Percentiles rank a stretch among this genome's conserved stretches.
Evolutionary conservation across 1,140 invertebrate genomes (phyloP).

Genomic region (Drosophila melanica): DNA sequence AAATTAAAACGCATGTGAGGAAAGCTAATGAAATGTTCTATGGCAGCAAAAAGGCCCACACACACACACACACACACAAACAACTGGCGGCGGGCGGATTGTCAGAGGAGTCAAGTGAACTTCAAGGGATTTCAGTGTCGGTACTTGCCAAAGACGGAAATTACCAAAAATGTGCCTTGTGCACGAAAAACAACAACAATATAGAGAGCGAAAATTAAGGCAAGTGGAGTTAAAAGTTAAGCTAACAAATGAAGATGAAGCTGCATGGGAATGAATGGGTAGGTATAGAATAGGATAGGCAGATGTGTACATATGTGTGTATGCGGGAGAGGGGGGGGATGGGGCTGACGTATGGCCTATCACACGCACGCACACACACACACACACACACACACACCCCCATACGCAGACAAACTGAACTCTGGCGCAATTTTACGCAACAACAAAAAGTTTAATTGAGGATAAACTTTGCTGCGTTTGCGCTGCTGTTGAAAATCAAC

Average conservation of each 20-base stretch:
- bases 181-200: conserved; percentile 66
- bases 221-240: conserved; percentile 80
- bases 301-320: conserved; percentile 19
- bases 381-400: too few species aligned
- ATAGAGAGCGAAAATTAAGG: conserved; percentile 71
- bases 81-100: neutral
- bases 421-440: conserved; percentile 74
- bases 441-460: conserved; percentile 81
- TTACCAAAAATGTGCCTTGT: conserved; percentile 73
- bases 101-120: conserved; percentile 10
- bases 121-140: conserved; percentile 20
- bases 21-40: conserved; percentile 70
- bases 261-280: conserved; percentile 28
- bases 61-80: too few species aligned
- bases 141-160: conserved; percentile 59
- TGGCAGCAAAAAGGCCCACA: conserved; percentile 33
- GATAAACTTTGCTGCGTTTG: conserved; percentile 80
- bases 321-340: too few species aligned
- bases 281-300: conserved; percentile 20
- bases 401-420: conserved; percentile 43
- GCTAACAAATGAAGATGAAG: conserved; percentile 75
- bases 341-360: conserved; percentile 64
- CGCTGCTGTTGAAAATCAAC: conserved; percentile 77
- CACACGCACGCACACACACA: too few species aligned
- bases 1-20: conserved; percentile 70